These are phyloP conservation scores for Condylura cristata DNA, from an alignment of 2,113 vertebrate species.

Conservation along the genomic window DNA sequence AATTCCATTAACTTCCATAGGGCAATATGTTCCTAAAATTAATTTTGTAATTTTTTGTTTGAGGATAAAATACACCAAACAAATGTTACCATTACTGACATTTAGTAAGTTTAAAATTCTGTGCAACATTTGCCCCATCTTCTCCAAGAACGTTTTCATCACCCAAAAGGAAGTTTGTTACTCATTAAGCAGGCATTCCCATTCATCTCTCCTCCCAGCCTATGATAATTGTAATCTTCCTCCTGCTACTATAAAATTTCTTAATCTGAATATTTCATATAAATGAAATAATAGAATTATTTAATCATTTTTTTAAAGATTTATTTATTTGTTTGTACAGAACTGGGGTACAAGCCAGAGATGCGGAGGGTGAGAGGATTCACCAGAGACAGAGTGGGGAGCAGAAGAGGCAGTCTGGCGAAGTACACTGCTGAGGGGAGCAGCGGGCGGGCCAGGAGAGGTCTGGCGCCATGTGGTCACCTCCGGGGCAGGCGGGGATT, in stretches of 20 bases:
- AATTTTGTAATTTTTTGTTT: background rate
- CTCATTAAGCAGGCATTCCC: background rate
- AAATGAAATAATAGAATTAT: background rate
- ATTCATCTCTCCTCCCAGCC: fast-evolving
- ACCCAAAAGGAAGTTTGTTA: background rate
- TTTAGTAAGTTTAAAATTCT: background rate
- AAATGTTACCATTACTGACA: background rate
- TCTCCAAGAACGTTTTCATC: background rate
- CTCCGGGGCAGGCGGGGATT: no score
- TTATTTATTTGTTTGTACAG: no score
- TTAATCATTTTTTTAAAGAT: background rate
- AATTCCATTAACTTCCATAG: background rate
- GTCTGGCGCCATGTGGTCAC: no score
- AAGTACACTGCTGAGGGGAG: no score
- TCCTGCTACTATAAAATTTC: background rate
- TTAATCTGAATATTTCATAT: background rate
- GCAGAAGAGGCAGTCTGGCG: no score
- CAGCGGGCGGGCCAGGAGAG: no score
- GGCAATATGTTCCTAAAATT: background rate
- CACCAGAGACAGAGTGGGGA: no score
- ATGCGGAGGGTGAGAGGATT: no score
- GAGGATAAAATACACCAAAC: background rate
- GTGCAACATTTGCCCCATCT: background rate
- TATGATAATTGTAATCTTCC: background rate
- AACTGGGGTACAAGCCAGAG: no score